Base-by-base conservation (phyloP, 2,888 invertebrate species). In the Nymphalis c-album region DNA sequence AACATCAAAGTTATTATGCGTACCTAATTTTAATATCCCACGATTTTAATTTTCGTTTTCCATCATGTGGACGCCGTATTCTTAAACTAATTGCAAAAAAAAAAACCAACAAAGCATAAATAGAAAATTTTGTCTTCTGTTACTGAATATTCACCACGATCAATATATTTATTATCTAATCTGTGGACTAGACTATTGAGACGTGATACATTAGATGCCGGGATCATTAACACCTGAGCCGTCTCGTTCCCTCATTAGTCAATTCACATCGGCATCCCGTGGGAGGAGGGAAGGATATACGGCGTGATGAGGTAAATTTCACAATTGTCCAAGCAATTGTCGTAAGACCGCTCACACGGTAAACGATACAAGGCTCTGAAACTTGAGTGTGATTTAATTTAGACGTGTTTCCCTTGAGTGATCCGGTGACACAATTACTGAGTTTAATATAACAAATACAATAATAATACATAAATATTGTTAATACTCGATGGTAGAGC, bases 241-340 rank as follows among this genome's bases (percentile, higher is more conserved):
- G 47, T 58, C 58, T 50, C 35, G 31, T 13, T 40, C 40, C n/a
- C 48, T 35, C 63, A 55, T 64, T 64, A 64, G 50, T 57, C 17
- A 65, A 69, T 61, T 68, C 64, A 57, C 64, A 46, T 59, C 45
- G 63, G 61, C 40, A 62, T 69, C 40, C 63, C 75, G 87, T 88
- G 83, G 88, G 87, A 80, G 79, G 79, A 80, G 79, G 79, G 74
- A 74, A 86, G 88, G 88, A 89, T 82, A 87, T 82, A 84, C 79
- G 74, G 83, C 83, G 83, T 86, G 84, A 87, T 88, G 85, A 85
- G 79, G 86, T 87, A 87, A 88, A 88, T 78, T 83, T 77, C 78
- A 75, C 82, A 83, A 76, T 81, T 82, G 74, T 64, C 51, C 17
- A 7, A 35, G 40, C 57, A 68, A 68, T 60, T 59, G 60, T 51